These are phyloP conservation scores for Gavialis gangeticus DNA, from an alignment of 2,113 vertebrate species.

Conservation along the genomic window DNA sequence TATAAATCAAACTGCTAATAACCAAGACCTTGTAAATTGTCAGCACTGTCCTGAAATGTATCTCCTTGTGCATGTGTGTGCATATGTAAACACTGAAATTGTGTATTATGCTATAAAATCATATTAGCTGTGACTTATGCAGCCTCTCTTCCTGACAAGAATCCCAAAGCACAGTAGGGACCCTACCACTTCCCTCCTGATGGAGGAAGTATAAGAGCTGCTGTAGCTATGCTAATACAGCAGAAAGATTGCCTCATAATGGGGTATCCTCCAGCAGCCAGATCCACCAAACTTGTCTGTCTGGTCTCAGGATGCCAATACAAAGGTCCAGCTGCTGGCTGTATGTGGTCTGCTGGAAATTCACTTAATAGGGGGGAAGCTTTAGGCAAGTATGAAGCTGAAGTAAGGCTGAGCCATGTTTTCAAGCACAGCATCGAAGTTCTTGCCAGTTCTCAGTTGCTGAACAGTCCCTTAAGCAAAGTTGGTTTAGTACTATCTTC, in stretches of 20 bases:
- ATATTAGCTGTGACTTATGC: neutral
- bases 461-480: neutral
- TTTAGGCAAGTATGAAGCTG: neutral
- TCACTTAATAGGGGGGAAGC: neutral
- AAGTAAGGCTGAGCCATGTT: neutral
- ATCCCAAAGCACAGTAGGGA: neutral
- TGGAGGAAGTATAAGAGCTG: neutral
- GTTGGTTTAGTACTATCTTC: no score
- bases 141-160: neutral
- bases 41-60: neutral
- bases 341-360: neutral
- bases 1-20: constrained; percentile 18
- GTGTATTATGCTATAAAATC: neutral
- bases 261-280: neutral
- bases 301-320: neutral
- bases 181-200: neutral
- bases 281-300: neutral
- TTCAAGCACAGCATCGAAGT: neutral
- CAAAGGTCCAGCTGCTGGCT: neutral
- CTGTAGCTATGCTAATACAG: neutral
- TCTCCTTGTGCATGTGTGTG: neutral
- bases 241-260: neutral
- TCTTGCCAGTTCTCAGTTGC: neutral
- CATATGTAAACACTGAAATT: accelerated
- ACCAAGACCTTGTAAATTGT: constrained; percentile 31